These are phyloP conservation scores for Plutomurus gul DNA, from an alignment of 1,140 invertebrate species.

Conservation along the genomic window DNA sequence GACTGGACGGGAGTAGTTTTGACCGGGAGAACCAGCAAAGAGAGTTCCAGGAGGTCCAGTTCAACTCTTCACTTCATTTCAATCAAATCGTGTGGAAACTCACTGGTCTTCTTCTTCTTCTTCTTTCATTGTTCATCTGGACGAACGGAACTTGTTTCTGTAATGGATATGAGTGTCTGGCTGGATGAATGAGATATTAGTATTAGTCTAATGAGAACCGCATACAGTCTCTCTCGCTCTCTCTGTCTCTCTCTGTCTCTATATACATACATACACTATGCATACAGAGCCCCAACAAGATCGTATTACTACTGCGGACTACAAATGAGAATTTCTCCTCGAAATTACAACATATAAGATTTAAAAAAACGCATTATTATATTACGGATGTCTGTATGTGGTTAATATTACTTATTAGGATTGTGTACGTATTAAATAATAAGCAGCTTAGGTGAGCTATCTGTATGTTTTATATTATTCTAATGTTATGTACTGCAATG, in stretches of 20 bases:
- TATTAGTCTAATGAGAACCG: not conserved
- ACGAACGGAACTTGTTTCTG: not conserved
- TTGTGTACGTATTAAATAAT: no score
- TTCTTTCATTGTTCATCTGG: not conserved
- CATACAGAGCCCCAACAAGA: no score
- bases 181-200: not conserved
- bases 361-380: not conserved
- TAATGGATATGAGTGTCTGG: not conserved
- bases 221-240: no score
- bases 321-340: not conserved
- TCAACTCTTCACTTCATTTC: constrained; percentile 1
- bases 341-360: constrained; percentile 3
- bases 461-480: no score
- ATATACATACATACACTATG: no score
- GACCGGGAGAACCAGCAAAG: not conserved
- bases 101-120: not conserved
- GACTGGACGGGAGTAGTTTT: no score
- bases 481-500: no score
- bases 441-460: no score
- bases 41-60: not conserved
- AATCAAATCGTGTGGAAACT: not conserved
- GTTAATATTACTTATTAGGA: no score
- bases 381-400: no score
- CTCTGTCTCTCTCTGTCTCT: no score
- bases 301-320: not conserved